Evolutionary conservation across 1,140 invertebrate species (phyloP).

Genomic region (Nautilus pompilius): DNA sequence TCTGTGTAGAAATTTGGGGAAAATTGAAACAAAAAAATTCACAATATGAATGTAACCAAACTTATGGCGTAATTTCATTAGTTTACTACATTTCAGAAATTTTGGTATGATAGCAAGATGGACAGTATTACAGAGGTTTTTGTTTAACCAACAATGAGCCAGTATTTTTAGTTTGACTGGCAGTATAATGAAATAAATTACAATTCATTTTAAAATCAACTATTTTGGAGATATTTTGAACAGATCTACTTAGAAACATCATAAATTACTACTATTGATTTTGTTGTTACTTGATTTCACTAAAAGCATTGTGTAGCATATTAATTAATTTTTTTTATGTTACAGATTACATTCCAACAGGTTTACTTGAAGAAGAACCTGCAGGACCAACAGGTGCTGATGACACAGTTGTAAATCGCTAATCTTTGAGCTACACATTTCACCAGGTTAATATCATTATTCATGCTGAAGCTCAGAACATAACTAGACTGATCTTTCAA

Average conservation of each 20-base stretch:
- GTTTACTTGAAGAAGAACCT: constrained; percentile 22
- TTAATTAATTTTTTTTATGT: constrained; percentile 2
- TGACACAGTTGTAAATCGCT: background rate
- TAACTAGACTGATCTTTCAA: background rate
- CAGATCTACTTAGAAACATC: background rate
- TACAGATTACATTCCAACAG: constrained; percentile 33
- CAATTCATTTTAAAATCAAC: background rate
- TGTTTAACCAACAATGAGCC: too few relatives aligned
- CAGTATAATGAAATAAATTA: background rate
- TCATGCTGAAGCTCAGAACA: background rate
- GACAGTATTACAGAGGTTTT: too few relatives aligned
- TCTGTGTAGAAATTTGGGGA: too few relatives aligned
- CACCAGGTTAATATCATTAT: constrained; percentile 2
- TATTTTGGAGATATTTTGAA: background rate
- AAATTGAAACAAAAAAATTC: too few relatives aligned
- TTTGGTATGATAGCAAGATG: too few relatives aligned
- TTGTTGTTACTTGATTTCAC: background rate
- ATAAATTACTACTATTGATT: background rate
- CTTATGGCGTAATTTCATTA: too few relatives aligned
- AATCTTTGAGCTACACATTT: background rate
- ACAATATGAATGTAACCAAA: too few relatives aligned
- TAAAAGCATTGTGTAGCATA: background rate
- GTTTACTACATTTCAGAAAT: too few relatives aligned
- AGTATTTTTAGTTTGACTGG: background rate
- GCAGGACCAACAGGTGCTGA: background rate